phyloP scores from a whole-genome alignment of 2,113 vertebrate genomes.

The Oriolus oriolus region DNA sequence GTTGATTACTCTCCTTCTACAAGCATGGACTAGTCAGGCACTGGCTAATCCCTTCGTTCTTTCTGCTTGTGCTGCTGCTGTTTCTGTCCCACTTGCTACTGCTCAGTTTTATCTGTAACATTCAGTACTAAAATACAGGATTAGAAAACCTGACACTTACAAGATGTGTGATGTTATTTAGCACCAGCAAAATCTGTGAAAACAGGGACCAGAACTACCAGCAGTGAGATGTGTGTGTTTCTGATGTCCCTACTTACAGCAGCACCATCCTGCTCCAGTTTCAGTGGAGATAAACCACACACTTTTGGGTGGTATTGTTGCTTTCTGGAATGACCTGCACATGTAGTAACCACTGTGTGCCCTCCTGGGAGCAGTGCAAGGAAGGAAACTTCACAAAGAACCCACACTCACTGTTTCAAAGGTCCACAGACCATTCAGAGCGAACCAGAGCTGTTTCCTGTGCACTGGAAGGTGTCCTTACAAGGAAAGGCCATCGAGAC shows the following conservation, averaged over 20 bases:
- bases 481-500: background rate
- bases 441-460: background rate
- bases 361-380: background rate
- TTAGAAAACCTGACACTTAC: background rate
- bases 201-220: background rate
- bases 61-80: background rate
- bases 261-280: background rate
- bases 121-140: background rate
- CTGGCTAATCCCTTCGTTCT: conserved; percentile 12
- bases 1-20: conserved; percentile 34
- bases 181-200: background rate
- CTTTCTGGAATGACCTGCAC: background rate
- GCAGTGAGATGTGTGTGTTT: background rate
- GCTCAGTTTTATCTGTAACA: conserved; percentile 6
- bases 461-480: too few relatives aligned
- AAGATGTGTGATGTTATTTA: background rate
- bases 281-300: background rate
- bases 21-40: background rate
- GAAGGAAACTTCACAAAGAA: background rate
- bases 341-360: accelerated
- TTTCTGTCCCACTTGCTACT: background rate
- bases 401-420: background rate
- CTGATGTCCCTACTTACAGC: background rate
- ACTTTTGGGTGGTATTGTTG: background rate
- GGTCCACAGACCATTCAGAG: background rate